These are phyloP conservation scores for Desmophyllum pertusum DNA, from an alignment of 92 coral and sea anemone species.

Conservation along the genomic window DNA sequence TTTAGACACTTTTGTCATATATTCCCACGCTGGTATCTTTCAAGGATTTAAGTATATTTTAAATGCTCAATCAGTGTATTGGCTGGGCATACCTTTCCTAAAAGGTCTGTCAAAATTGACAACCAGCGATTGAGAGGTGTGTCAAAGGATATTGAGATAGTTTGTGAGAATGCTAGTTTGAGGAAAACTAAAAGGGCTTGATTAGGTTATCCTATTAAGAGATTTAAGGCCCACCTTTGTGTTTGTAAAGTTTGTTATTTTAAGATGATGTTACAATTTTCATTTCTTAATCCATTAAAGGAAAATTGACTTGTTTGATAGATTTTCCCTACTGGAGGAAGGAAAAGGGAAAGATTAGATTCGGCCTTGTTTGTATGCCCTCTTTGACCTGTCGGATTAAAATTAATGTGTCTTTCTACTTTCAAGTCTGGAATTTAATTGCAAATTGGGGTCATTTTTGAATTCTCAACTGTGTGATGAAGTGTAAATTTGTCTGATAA, in stretches of 20 bases:
- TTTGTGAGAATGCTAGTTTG: background rate
- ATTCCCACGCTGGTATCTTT: no score
- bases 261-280: constrained; percentile 20
- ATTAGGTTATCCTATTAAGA: constrained; percentile 29
- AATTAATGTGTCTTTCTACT: background rate
- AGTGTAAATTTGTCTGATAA: constrained; percentile 1
- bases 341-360: constrained; percentile 36
- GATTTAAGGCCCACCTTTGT: constrained; percentile 25
- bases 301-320: constrained; percentile 6
- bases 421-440: background rate
- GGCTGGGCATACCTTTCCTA: background rate
- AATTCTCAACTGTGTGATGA: background rate
- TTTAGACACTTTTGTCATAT: background rate
- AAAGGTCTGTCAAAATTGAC: constrained; percentile 17
- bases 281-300: constrained; percentile 25
- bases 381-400: constrained; percentile 5
- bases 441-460: constrained; percentile 1
- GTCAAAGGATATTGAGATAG: background rate
- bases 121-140: background rate
- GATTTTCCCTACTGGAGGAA: constrained; percentile 30
- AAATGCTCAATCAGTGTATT: background rate
- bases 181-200: constrained; percentile 9
- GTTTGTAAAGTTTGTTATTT: constrained; percentile 19
- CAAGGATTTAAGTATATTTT: background rate
- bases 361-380: constrained; percentile 23